A percentile compares a stretch with the other conserved stretches of the same genome.
Evolutionary conservation across 53 echinoderm and acorn worm species (phyloP).

Genomic region (Actinopyga echinites): DNA sequence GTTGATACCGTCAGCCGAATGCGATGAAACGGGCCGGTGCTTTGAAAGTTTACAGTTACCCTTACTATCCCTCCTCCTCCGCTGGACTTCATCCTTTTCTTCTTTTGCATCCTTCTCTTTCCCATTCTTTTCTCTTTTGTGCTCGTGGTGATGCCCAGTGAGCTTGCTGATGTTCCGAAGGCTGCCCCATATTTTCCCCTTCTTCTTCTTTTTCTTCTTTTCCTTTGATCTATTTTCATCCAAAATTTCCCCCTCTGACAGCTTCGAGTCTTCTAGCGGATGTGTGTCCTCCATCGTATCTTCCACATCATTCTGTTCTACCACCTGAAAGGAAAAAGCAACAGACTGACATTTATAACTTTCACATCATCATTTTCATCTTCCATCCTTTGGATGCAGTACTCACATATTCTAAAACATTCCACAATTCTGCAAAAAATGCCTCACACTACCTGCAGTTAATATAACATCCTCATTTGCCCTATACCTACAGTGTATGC

Average conservation of each 20-base stretch:
- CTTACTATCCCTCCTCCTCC: background rate
- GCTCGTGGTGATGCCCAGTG: background rate
- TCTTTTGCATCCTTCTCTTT: constrained; percentile 3
- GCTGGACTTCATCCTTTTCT: background rate
- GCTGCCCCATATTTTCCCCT: constrained; percentile 8
- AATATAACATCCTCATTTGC: too few relatives aligned
- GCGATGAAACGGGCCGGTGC: background rate
- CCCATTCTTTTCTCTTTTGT: background rate
- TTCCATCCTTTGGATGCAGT: too few relatives aligned
- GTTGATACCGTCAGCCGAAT: constrained; percentile 6
- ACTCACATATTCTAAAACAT: too few relatives aligned
- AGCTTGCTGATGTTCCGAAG: constrained; percentile 10
- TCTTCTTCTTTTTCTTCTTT: constrained; percentile 24
- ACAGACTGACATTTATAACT: too few relatives aligned
- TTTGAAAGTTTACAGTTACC: background rate
- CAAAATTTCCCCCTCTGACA: too few relatives aligned
- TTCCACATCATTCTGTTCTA: constrained; percentile 4
- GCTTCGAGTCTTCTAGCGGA: background rate
- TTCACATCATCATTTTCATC: too few relatives aligned
- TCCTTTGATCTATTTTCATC: background rate
- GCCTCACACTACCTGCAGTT: too few relatives aligned
- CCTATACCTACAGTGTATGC: too few relatives aligned
- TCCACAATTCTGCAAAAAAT: too few relatives aligned
- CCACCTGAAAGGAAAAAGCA: background rate
- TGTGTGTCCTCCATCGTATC: constrained; percentile 3